Base-by-base conservation (phyloP, 2,888 invertebrate species). In the Sarcophaga caerulescens region DNA sequence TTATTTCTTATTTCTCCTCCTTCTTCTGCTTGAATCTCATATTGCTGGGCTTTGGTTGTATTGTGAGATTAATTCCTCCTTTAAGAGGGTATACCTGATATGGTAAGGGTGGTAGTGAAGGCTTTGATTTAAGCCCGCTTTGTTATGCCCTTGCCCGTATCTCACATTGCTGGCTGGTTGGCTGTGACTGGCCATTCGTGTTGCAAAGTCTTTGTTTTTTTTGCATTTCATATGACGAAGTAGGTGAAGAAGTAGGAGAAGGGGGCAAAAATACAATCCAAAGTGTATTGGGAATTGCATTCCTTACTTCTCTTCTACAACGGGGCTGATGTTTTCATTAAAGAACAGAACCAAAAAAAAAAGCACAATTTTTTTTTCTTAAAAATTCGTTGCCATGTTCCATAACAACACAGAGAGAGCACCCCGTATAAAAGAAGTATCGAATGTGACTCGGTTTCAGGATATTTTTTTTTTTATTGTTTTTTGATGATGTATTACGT, bases 1-100 rank as follows among this genome's bases (percentile, higher is more conserved):
- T 44, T 68, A 88, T 89, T 88, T 89, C 89, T 60, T 81, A 0
- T 17, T 89, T 90, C 90, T 14, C 14, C 52, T 47, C 14, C 47
- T 10, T 47, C 47, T 47, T 47, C 1, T 10, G 10, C 12, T 52
- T 52, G 52, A 52, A 52, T 52, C 52, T 10, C 17, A 5, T 14
- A 52, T 17, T 17, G 17, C 52, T 52, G 17, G 52, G 35, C 35
- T 35, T 0, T 10, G 10, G 35, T 35, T 35, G 35, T 35, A 10
- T 35, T 8, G 35, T 35, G 35, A 8, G 35, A 10, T 35, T 35
- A 35, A 35, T 35, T 8, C 10, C 35, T 35, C 35, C 35, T 35
- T 35, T 35, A 35, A 35, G 8, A 35, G 25, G 4, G 35, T 1
- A 8, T 10, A 2, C 35, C 35, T 35, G 2, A 8, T 10, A 35